These are phyloP conservation scores for Blera fallax DNA, from an alignment of 2,888 invertebrate species.

Conservation along the genomic window DNA sequence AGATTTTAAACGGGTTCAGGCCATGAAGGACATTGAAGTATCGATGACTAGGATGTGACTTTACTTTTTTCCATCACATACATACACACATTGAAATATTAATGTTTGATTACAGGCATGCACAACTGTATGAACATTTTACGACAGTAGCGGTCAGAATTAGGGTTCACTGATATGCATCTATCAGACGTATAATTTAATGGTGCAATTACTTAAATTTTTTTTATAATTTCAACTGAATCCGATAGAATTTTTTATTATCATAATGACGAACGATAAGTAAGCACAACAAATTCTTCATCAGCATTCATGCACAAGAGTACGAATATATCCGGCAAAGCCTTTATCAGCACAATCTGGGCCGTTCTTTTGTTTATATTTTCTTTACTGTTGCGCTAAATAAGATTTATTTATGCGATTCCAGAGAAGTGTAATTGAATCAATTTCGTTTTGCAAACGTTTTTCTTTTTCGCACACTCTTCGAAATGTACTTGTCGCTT, in stretches of 20 bases:
- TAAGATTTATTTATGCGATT: slow-evolving; percentile 28
- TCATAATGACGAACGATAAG: background rate
- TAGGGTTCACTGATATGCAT: too few species aligned
- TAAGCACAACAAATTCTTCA: slow-evolving; percentile 39
- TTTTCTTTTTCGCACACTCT: background rate
- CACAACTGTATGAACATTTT: too few species aligned
- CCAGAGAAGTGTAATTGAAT: background rate
- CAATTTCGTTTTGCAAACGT: background rate
- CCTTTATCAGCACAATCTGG: slow-evolving; percentile 6
- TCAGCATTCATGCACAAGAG: background rate
- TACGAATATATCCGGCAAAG: background rate
- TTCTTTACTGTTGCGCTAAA: background rate
- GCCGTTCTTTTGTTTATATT: slow-evolving; percentile 3
- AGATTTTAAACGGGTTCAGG: too few species aligned
- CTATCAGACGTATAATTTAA: too few species aligned
- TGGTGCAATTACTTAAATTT: background rate
- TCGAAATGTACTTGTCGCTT: background rate
- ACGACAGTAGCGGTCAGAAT: too few species aligned
- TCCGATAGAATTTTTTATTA: background rate
- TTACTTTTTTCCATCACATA: too few species aligned
- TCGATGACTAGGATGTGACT: too few species aligned
- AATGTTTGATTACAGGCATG: too few species aligned
- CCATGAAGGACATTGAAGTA: too few species aligned
- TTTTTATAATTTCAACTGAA: background rate
- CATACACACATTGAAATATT: too few species aligned